phyloP scores from a whole-genome alignment of 2,797 vertebrate genomes.

The Trematomus bernacchii region DNA sequence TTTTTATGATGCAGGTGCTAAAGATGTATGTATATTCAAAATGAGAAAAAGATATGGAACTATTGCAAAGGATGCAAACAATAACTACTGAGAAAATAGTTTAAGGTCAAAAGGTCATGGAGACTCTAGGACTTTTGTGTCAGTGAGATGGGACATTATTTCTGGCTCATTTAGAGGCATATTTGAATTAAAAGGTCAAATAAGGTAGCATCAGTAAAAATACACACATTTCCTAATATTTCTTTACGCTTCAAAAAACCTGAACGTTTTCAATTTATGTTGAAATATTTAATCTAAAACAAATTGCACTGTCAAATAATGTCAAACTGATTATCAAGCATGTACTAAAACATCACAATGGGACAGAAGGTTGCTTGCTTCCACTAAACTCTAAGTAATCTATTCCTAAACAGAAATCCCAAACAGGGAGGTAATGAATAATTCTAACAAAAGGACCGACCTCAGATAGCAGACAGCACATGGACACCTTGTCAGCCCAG shows the following conservation, averaged over 20 bases:
- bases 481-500: slow-evolving; percentile 20
- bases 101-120: slow-evolving; percentile 23
- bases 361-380: neutral
- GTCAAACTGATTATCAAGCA: too few species aligned
- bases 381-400: neutral
- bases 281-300: neutral
- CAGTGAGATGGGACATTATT: neutral
- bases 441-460: slow-evolving; percentile 2
- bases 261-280: neutral
- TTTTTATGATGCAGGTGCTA: slow-evolving; percentile 1
- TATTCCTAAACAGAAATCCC: neutral
- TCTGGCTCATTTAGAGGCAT: neutral
- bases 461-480: slow-evolving; percentile 23
- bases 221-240: neutral
- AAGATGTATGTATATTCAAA: neutral
- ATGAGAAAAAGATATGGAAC: too few species aligned
- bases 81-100: slow-evolving; percentile 5
- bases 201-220: neutral
- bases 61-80: neutral
- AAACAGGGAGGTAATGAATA: slow-evolving; percentile 5
- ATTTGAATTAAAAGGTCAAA: neutral
- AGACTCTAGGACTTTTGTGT: neutral
- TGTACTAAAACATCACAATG: neutral
- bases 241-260: neutral
- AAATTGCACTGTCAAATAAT: neutral